Percentiles rank a stretch among this genome's conserved stretches.
These are phyloP conservation scores for Podarcis cretensis DNA, from an alignment of 2,113 vertebrate genomes.

Conservation along the genomic window DNA sequence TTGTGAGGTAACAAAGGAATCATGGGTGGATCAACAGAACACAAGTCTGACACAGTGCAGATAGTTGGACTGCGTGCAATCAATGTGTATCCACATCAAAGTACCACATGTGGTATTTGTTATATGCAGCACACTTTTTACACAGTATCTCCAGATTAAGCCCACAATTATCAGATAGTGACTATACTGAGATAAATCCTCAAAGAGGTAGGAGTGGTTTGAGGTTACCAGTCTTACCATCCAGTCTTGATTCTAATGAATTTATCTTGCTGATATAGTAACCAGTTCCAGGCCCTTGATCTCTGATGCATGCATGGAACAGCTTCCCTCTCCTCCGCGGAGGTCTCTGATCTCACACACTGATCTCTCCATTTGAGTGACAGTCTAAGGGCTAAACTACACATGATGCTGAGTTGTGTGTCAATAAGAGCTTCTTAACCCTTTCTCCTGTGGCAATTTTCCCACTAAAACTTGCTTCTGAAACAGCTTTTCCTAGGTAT, in stretches of 20 bases:
- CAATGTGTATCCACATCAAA: neutral
- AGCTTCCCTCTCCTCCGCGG: neutral
- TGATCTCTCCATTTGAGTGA: neutral
- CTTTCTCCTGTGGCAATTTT: neutral
- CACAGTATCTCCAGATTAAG: neutral
- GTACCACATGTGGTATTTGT: neutral
- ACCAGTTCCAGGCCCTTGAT: neutral
- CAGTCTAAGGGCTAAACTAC: neutral
- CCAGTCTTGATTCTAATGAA: neutral
- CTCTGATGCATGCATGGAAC: neutral
- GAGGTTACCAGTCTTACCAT: neutral
- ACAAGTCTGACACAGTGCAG: neutral
- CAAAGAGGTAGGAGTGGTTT: neutral
- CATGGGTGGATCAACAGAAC: neutral
- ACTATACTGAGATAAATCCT: neutral
- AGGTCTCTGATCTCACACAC: neutral
- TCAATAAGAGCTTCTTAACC: neutral
- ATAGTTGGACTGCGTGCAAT: neutral
- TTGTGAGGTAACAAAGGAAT: neutral
- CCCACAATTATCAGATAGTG: neutral
- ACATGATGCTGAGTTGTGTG: neutral
- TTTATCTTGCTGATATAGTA: neutral
- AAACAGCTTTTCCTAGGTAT: neutral
- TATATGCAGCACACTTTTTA: neutral
- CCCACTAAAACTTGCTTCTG: neutral